Base-by-base conservation (phyloP, 2,797 vertebrate genomes). In the Acrossocheilus wenchowensis region DNA sequence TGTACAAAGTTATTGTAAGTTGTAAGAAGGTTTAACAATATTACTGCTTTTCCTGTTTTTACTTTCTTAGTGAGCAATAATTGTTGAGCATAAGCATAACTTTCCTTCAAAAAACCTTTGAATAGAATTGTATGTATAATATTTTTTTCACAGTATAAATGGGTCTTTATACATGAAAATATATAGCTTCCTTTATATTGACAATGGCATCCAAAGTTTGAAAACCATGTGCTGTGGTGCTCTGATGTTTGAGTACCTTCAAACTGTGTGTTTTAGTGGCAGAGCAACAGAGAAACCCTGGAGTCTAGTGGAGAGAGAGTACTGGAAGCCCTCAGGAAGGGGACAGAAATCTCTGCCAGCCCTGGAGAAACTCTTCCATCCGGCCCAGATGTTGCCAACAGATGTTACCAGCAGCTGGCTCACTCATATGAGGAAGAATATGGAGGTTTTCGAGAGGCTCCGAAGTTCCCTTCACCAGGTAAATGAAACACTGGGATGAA, bases 391-490 rank as follows among this genome's bases (percentile, higher is more conserved):
- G 96, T 98, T 83, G 96, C 95, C 82, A 92, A 91, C 64, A 95
- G 92, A 69, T 99, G 97, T 91, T 97, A 98, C 91, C 96, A 96
- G 84, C 97, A 98, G 93, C 92, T 99, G 91, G 95, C 94, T 0
- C 92, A 94, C 57, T 96, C 96, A 7, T 99, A 97, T 0, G 97
- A 99, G 2, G 96, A 98, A 83, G 97, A 98, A 34, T 97, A 98
- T 0, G 97, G 97, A 0, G 97, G 98, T 85, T 99, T 99, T 73
- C 95, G 95, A 0, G 93, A 96, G 0, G 93, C 95, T 21, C 97
- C 97, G 21, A 99, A 99, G 91, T 99, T 99, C 90, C 97, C 98
- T 74, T 96, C 96, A 0, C 97, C 98, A 93, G 97, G 97, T 99
- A 86, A 79, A 88, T 54, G 66, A 30, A 68, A 78, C 26, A 50